A percentile compares a stretch with the other conserved stretches of the same genome.
phyloP scores from a whole-genome alignment of 2,113 vertebrate species.

The Apistogramma diplotaenia region DNA sequence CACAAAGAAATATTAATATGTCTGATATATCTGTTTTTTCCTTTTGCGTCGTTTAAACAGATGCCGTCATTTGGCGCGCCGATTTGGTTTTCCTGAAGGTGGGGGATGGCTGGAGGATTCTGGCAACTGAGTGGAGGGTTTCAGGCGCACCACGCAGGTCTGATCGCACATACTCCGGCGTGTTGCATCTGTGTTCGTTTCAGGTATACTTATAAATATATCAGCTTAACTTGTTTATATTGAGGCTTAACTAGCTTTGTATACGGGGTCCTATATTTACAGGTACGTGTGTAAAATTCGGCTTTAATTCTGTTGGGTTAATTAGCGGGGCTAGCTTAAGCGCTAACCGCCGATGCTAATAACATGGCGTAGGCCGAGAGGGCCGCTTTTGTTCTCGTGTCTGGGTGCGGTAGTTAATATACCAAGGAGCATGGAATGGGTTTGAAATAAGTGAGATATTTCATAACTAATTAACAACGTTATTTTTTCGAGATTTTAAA shows the following conservation, averaged over 20 bases:
- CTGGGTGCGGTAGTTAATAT: constrained; percentile 52
- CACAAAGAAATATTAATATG: background rate
- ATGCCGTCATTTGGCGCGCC: background rate
- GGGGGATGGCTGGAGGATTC: background rate
- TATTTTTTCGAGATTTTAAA: fast-evolving
- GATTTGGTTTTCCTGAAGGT: constrained; percentile 1
- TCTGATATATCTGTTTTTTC: background rate
- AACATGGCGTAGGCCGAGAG: constrained; percentile 65
- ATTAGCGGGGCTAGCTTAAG: background rate
- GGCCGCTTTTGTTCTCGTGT: constrained; percentile 72
- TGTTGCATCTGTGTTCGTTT: constrained; percentile 27
- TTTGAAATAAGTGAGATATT: background rate
- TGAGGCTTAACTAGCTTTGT: fast-evolving
- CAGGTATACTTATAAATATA: constrained; percentile 30
- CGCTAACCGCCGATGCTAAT: constrained; percentile 30
- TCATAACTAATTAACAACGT: background rate
- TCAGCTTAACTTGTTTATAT: background rate
- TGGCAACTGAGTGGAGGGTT: constrained; percentile 57
- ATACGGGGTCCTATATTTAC: fast-evolving
- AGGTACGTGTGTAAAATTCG: fast-evolving
- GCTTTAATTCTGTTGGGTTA: background rate
- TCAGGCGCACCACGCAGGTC: constrained; percentile 43
- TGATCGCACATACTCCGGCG: constrained; percentile 40
- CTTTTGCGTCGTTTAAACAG: background rate
- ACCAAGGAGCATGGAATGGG: background rate